These are phyloP conservation scores for Cephalopachus bancanus DNA, from an alignment of 2,797 vertebrate species.

Conservation along the genomic window DNA sequence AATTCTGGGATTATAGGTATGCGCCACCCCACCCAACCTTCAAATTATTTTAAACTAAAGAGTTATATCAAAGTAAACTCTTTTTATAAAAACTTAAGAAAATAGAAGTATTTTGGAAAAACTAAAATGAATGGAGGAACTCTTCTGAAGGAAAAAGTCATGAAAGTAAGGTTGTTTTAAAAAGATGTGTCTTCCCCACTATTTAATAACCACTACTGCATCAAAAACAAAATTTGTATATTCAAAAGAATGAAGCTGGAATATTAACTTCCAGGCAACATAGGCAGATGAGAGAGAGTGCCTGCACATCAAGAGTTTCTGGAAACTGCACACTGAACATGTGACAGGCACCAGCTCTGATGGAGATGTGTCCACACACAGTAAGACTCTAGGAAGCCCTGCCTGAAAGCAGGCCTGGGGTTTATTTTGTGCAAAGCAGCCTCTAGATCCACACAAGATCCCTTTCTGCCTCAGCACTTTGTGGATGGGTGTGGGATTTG, in stretches of 20 bases:
- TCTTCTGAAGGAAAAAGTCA: neutral
- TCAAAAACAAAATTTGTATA: neutral
- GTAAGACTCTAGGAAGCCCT: too few relatives aligned
- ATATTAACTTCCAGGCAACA: neutral
- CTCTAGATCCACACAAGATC: neutral
- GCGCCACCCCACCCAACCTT: too few relatives aligned
- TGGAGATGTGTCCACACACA: fast-evolving
- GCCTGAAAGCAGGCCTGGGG: too few relatives aligned
- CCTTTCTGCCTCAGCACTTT: neutral
- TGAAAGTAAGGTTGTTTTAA: neutral
- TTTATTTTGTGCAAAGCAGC: neutral
- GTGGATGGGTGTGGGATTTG: too few relatives aligned
- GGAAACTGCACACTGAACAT: fast-evolving
- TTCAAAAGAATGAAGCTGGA: neutral
- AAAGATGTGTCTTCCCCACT: neutral
- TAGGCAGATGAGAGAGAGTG: neutral
- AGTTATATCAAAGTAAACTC: neutral
- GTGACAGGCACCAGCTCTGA: neutral
- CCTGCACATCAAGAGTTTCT: neutral
- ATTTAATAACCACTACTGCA: neutral
- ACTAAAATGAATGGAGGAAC: neutral
- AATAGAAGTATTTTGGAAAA: neutral
- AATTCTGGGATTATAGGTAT: too few relatives aligned
- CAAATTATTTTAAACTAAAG: neutral
- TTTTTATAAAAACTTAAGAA: neutral